Conservation (phyloP, 2,888 invertebrate species). For the Anorthoa munda region DNA sequence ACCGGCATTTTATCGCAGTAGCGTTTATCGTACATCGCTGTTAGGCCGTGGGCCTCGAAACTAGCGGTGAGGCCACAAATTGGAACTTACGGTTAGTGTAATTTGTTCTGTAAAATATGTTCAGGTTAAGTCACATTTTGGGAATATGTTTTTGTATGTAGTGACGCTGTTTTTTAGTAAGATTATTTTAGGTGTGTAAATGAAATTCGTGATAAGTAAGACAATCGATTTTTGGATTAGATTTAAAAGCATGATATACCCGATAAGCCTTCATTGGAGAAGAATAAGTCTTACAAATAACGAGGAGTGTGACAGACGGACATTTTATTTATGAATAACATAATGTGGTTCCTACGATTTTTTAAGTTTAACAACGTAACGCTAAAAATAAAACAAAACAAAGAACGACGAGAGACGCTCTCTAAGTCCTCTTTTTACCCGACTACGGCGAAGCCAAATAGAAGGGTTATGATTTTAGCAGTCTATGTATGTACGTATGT, state of each 20-base stretch:
- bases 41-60: constrained; percentile 46
- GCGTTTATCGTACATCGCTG: constrained; percentile 61
- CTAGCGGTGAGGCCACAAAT: constrained; percentile 42
- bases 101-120: constrained; percentile 25
- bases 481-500: no score
- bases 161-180: neutral
- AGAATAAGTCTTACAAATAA: no score
- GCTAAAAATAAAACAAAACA: neutral
- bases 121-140: neutral
- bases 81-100: constrained; percentile 33
- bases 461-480: no score
- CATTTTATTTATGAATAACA: neutral
- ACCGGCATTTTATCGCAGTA: constrained; percentile 42
- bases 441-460: no score
- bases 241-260: neutral
- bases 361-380: neutral
- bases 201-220: neutral
- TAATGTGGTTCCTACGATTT: neutral
- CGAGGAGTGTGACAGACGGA: neutral
- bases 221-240: neutral
- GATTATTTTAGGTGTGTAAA: neutral
- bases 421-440: neutral
- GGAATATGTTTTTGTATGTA: neutral
- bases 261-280: no score
- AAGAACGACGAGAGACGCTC: neutral